Percentiles rank a stretch among this genome's conserved stretches.
Conservation (phyloP, 1,140 invertebrate genomes). For the Streblospio benedicti region DNA sequence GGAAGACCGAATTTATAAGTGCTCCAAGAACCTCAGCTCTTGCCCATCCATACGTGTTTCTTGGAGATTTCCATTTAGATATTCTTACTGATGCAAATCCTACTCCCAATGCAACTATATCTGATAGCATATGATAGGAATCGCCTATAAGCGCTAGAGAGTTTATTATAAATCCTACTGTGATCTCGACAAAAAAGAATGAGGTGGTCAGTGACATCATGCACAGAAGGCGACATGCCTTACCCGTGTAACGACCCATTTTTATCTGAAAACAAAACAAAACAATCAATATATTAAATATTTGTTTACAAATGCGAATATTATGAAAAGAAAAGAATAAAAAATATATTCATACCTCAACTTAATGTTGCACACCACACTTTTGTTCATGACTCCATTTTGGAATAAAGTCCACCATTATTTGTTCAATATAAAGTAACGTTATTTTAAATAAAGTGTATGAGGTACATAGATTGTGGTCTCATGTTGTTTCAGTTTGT, state of each 20-base stretch:
- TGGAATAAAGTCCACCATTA: no score
- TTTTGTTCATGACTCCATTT: no score
- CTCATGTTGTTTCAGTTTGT: no score
- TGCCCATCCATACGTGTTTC: slow-evolving; percentile 54
- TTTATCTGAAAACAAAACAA: no score
- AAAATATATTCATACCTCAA: no score
- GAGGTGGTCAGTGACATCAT: slow-evolving; percentile 49
- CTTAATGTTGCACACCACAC: no score
- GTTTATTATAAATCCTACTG: slow-evolving; percentile 52
- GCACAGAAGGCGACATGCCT: slow-evolving; percentile 83
- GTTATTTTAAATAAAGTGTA: no score
- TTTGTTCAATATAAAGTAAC: no score
- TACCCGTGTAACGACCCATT: slow-evolving; percentile 73
- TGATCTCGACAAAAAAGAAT: slow-evolving; percentile 53
- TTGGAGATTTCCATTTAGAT: slow-evolving; percentile 38
- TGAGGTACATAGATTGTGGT: no score
- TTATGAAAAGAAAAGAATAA: no score
- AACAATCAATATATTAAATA: no score
- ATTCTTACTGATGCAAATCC: slow-evolving; percentile 45
- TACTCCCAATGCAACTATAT: slow-evolving; percentile 51
- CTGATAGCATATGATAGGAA: slow-evolving; percentile 54
- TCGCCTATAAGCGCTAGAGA: slow-evolving; percentile 53
- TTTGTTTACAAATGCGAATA: no score
- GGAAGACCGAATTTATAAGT: slow-evolving; percentile 53
- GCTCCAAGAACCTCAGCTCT: slow-evolving; percentile 54